Conservation (phyloP, 2,797 vertebrate genomes). For the Pseudochromis fuscus region DNA sequence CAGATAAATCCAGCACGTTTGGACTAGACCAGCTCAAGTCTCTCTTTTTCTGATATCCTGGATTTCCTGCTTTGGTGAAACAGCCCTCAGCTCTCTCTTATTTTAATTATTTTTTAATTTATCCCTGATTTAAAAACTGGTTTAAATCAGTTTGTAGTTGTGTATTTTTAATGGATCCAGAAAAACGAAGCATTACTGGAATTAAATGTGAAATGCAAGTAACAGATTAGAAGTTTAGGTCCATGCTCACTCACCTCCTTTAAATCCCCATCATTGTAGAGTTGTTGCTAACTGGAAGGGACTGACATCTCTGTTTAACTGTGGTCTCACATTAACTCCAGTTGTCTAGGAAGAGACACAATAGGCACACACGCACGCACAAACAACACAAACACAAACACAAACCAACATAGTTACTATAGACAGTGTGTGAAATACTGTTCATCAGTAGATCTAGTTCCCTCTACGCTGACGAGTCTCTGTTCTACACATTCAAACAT, state of each 20-base stretch:
- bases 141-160: too few species aligned
- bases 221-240: background rate
- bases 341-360: slow-evolving; percentile 43
- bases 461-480: background rate
- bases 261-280: slow-evolving; percentile 55
- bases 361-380: slow-evolving; percentile 3
- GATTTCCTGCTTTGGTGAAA: too few species aligned
- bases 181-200: background rate
- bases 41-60: too few species aligned
- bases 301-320: slow-evolving; percentile 48
- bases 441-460: background rate
- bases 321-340: slow-evolving; percentile 53
- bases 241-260: slow-evolving; percentile 62
- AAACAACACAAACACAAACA: slow-evolving; percentile 25
- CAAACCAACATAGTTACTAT: slow-evolving; percentile 12
- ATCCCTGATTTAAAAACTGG: too few species aligned
- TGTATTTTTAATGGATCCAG: background rate
- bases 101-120: too few species aligned
- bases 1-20: too few species aligned
- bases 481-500: background rate
- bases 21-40: too few species aligned
- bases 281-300: slow-evolving; percentile 54
- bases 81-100: too few species aligned
- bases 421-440: background rate
- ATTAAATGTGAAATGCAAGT: background rate